Conservation (phyloP, 2,888 invertebrate genomes). For the Parnassius mnemosyne region DNA sequence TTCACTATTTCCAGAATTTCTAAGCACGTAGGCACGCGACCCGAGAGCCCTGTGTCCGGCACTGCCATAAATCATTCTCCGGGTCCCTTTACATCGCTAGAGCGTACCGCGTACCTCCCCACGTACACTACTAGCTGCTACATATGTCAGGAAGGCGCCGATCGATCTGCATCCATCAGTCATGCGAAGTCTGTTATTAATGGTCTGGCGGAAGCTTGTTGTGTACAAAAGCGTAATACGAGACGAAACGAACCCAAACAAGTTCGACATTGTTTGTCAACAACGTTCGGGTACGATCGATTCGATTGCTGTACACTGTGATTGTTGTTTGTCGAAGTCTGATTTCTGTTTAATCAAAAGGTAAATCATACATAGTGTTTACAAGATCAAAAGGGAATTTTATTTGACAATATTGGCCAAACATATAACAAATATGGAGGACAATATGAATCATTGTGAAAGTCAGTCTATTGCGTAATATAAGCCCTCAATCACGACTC, state of each 20-base stretch:
- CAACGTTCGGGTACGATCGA: constrained; percentile 12
- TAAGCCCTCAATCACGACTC: no score
- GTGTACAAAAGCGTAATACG: constrained; percentile 9
- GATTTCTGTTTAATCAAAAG: not conserved
- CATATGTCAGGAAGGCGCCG: constrained; percentile 19
- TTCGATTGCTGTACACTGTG: not conserved
- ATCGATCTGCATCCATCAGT: constrained; percentile 15
- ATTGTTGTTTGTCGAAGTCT: not conserved
- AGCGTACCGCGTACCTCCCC: constrained; percentile 1
- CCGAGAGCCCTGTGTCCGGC: constrained; percentile 3
- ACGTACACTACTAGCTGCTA: not conserved
- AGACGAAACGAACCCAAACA: constrained; percentile 11
- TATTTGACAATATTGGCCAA: no score
- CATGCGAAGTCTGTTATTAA: constrained; percentile 5
- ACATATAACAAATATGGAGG: no score
- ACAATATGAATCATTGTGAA: no score
- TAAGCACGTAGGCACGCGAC: constrained; percentile 21
- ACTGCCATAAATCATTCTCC: constrained; percentile 19
- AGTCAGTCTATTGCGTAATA: no score
- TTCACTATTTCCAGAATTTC: constrained; percentile 19
- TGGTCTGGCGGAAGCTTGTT: constrained; percentile 9
- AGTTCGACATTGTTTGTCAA: constrained; percentile 13
- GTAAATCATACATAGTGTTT: not conserved
- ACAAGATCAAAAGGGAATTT: not conserved
- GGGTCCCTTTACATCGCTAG: constrained; percentile 1